Percentiles rank a stretch among this genome's conserved stretches.
Conservation (phyloP, 2,113 vertebrate genomes). For the Dolichotis patagonum region DNA sequence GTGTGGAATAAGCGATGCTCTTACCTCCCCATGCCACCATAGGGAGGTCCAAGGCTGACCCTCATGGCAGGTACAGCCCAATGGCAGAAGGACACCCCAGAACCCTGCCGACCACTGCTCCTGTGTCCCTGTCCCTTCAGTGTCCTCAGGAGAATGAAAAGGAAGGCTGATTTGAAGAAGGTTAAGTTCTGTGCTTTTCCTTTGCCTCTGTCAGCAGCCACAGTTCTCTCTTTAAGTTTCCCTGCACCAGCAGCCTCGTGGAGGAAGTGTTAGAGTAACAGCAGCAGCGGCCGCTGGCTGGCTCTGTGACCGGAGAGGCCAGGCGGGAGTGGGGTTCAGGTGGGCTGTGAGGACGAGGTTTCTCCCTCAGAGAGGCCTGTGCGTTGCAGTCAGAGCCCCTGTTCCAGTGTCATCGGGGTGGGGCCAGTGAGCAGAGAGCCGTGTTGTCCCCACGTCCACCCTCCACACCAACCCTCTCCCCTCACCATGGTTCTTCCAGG, state of each 20-base stretch:
- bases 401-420: fast-evolving
- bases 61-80: neutral
- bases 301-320: neutral
- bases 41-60: neutral
- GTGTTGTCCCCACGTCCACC: fast-evolving
- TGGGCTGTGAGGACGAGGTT: too few relatives aligned
- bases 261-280: neutral
- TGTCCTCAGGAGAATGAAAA: neutral
- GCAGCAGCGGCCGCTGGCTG: neutral
- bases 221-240: neutral
- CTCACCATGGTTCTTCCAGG: constrained; percentile 82
- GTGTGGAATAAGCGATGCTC: neutral
- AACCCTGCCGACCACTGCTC: neutral
- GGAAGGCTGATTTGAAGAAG: neutral
- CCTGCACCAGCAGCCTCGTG: fast-evolving
- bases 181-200: neutral
- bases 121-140: neutral
- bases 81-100: neutral
- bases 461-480: neutral
- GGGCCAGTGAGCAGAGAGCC: neutral
- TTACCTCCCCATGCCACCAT: neutral
- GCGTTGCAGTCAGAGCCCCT: neutral
- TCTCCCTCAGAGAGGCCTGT: neutral
- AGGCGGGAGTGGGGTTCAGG: neutral
- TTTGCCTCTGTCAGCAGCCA: neutral